phyloP scores from a whole-genome alignment of 1,140 invertebrate species.

The Doryteuthis pealeii region DNA sequence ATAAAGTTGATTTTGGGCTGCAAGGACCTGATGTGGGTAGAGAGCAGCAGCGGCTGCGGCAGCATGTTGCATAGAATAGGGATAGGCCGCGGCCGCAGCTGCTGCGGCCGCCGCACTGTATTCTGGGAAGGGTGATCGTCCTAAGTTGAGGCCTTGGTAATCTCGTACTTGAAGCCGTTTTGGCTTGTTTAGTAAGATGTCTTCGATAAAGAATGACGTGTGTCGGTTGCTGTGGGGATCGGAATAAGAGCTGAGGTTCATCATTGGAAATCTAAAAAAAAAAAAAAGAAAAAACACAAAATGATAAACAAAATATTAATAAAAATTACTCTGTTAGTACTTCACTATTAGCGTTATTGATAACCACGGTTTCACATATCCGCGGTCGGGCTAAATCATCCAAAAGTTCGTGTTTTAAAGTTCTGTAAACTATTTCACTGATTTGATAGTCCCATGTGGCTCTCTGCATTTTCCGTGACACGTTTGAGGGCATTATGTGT shows the following conservation, averaged over 20 bases:
- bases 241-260: constrained; percentile 8
- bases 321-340: too few relatives aligned
- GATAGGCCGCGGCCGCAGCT: not conserved
- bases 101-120: constrained; percentile 31
- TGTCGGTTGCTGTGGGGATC: constrained; percentile 27
- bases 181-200: constrained; percentile 71
- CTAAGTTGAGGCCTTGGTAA: not conserved
- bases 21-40: constrained; percentile 56
- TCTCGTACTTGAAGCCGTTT: constrained; percentile 43
- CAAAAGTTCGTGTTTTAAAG: too few relatives aligned
- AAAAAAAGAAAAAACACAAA: too few relatives aligned
- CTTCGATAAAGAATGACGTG: constrained; percentile 76
- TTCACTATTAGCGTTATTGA: too few relatives aligned
- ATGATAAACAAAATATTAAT: too few relatives aligned
- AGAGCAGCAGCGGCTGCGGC: constrained; percentile 35
- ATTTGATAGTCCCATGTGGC: too few relatives aligned
- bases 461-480: too few relatives aligned
- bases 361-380: too few relatives aligned
- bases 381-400: too few relatives aligned
- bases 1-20: constrained; percentile 35
- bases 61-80: not conserved
- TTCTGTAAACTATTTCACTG: too few relatives aligned
- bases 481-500: too few relatives aligned
- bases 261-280: not conserved
- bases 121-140: constrained; percentile 20